Conservation (phyloP, 2,113 vertebrate genomes). For the Taurulus bubalis region DNA sequence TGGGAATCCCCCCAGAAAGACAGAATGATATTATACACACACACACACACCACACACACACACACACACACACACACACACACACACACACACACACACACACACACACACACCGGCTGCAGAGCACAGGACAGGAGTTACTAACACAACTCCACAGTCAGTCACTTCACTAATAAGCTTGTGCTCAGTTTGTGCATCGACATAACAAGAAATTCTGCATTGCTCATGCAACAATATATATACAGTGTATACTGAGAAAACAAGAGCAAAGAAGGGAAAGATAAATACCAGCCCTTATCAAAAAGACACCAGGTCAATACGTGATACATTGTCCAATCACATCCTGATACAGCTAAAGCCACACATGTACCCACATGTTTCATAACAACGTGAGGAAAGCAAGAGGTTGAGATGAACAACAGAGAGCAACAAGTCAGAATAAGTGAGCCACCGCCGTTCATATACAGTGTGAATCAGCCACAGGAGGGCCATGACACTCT, state of each 20-base stretch:
- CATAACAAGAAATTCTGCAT: slow-evolving; percentile 28
- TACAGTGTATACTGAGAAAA: not conserved
- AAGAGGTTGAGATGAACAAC: not conserved
- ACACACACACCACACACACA: no score
- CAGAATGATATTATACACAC: slow-evolving; percentile 43
- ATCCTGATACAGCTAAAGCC: not conserved
- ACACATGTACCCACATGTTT: not conserved
- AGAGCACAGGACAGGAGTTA: slow-evolving; percentile 3
- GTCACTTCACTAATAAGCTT: slow-evolving; percentile 5
- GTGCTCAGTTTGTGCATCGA: slow-evolving; percentile 21
- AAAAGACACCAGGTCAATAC: not conserved
- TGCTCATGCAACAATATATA: not conserved
- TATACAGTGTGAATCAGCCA: slow-evolving; percentile 24
- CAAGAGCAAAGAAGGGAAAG: not conserved
- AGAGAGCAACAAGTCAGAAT: slow-evolving; percentile 4
- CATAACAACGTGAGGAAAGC: not conserved
- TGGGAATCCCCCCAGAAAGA: slow-evolving; percentile 24
- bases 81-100: no score
- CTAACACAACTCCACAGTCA: slow-evolving; percentile 16
- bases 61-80: no score
- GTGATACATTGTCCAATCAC: not conserved
- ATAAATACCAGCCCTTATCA: not conserved
- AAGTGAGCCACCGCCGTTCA: not conserved
- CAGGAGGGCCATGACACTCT: slow-evolving; percentile 15
- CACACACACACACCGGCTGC: no score